phyloP scores from a whole-genome alignment of 1,140 invertebrate genomes.

The Trachymyrmex cornetzi region DNA sequence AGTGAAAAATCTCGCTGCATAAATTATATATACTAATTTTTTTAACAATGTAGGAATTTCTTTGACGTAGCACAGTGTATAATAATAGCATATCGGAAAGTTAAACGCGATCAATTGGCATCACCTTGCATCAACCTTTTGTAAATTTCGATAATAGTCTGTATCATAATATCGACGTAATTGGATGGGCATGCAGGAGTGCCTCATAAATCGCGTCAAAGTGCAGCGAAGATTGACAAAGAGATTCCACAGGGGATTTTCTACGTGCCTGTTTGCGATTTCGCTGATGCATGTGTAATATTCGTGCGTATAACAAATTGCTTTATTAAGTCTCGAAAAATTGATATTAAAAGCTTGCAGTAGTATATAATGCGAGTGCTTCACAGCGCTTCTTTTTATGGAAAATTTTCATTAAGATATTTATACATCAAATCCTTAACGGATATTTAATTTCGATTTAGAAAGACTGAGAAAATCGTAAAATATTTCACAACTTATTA shows the following conservation, averaged over 20 bases:
- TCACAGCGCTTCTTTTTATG: not conserved
- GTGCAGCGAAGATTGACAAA: constrained; percentile 29
- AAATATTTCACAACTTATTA: not conserved
- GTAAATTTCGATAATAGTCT: constrained; percentile 43
- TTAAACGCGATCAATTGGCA: constrained; percentile 10
- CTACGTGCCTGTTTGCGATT: not conserved
- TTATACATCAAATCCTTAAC: not conserved
- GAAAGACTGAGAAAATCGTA: not conserved
- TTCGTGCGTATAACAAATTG: constrained; percentile 20
- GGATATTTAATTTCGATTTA: not conserved
- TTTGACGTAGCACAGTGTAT: not conserved
- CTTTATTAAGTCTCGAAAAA: constrained; percentile 23
- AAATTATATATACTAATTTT: not conserved
- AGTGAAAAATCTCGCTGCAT: not conserved
- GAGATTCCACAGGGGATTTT: constrained; percentile 29
- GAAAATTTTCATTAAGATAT: not conserved
- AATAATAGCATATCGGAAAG: constrained; percentile 12
- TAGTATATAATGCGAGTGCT: not conserved
- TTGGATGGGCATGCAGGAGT: constrained; percentile 30
- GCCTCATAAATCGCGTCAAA: constrained; percentile 29
- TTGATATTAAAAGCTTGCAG: not conserved
- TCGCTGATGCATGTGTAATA: constrained; percentile 1
- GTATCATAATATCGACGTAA: constrained; percentile 54
- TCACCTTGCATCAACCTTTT: constrained; percentile 28
- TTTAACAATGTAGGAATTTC: not conserved